Conservation (phyloP, 1,140 invertebrate genomes). For the Trinorchestia longiramus region DNA sequence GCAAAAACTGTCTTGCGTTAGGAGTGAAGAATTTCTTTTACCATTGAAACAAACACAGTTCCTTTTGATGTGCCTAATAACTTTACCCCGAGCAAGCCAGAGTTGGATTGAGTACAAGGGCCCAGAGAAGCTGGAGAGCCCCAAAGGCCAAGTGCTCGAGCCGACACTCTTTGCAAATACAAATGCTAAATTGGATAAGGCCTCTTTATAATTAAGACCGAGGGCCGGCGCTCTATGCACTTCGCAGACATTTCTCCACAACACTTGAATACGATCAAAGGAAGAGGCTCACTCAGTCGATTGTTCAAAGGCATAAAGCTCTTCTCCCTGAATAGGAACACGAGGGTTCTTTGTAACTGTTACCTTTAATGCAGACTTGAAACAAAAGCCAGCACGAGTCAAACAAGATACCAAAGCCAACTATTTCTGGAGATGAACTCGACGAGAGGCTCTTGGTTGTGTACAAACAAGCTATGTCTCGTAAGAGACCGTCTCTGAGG, state of each 20-base stretch:
- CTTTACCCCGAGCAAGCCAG: not conserved
- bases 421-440: not conserved
- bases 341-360: conserved; percentile 51
- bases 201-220: conserved; percentile 49
- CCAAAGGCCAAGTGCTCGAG: not conserved
- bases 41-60: not conserved
- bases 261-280: conserved; percentile 49
- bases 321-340: not conserved
- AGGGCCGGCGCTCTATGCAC: conserved; percentile 46
- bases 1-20: too few species aligned
- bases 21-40: not conserved
- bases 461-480: not conserved
- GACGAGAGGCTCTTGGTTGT: not conserved
- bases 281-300: conserved; percentile 33
- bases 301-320: conserved; percentile 42
- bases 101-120: not conserved
- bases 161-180: conserved; percentile 48
- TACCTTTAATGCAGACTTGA: conserved; percentile 49
- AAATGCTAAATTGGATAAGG: conserved; percentile 53
- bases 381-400: conserved; percentile 18
- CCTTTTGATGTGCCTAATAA: not conserved
- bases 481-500: not conserved
- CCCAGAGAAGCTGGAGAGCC: conserved; percentile 3
- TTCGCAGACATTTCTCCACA: conserved; percentile 46
- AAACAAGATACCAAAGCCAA: conserved; percentile 14